Evolutionary conservation across 2,888 invertebrate genomes (phyloP).

Genomic region (Cephus rjabovi): DNA sequence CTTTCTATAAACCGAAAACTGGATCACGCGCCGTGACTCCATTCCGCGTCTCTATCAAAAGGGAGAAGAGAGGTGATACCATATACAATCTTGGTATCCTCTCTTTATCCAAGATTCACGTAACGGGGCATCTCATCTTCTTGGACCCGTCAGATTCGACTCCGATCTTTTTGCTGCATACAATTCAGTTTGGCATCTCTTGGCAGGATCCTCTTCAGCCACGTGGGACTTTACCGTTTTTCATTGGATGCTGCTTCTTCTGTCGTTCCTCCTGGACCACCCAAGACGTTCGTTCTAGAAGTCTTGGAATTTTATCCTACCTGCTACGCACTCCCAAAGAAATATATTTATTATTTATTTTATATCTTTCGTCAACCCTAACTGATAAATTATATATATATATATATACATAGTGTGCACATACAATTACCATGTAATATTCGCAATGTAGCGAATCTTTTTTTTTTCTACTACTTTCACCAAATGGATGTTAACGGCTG

Average conservation of each 20-base stretch:
- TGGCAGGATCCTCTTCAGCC: neutral
- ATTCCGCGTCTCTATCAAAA: slow-evolving; percentile 1
- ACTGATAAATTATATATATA: no score
- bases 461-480: neutral
- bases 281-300: neutral
- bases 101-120: slow-evolving; percentile 34
- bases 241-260: neutral
- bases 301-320: neutral
- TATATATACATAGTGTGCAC: no score
- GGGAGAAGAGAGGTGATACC: slow-evolving; percentile 19
- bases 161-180: slow-evolving; percentile 14
- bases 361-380: neutral
- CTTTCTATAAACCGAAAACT: slow-evolving; percentile 67
- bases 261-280: neutral
- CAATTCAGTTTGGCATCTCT: neutral
- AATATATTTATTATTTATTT: neutral
- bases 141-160: neutral
- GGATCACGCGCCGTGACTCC: slow-evolving; percentile 54
- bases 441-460: neutral
- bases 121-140: slow-evolving; percentile 35
- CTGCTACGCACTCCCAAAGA: neutral
- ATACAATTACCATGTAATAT: neutral
- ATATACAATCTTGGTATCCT: slow-evolving; percentile 29
- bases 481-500: neutral
- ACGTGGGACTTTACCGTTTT: slow-evolving; percentile 1